Percentiles rank a stretch among this genome's conserved stretches.
These are phyloP conservation scores for Sinocyclocheilus anophthalmus DNA, from an alignment of 2,113 vertebrate genomes.

Conservation along the genomic window DNA sequence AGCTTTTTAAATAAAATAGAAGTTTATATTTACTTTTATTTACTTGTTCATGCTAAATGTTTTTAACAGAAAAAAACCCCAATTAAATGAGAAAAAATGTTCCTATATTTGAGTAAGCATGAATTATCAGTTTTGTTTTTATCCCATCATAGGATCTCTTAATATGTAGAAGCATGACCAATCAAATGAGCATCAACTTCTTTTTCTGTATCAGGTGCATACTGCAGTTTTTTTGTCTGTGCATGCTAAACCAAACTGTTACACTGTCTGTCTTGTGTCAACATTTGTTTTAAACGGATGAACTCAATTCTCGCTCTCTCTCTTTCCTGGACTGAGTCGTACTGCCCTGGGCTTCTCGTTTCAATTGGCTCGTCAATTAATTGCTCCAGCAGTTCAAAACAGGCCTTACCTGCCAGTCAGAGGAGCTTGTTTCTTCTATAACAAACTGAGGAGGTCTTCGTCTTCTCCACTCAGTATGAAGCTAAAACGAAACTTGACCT, in stretches of 20 bases:
- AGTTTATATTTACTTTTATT: too few relatives aligned
- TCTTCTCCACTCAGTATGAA: slow-evolving; percentile 57
- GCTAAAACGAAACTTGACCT: slow-evolving; percentile 63
- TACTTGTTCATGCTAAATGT: too few relatives aligned
- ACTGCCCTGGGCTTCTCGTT: slow-evolving; percentile 6
- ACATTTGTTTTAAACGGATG: slow-evolving; percentile 5
- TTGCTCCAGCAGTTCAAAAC: slow-evolving; percentile 68
- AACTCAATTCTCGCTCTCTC: not conserved
- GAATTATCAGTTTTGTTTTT: not conserved
- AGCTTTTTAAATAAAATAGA: too few relatives aligned
- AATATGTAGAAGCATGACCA: too few relatives aligned
- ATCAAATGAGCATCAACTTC: not conserved
- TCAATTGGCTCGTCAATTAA: slow-evolving; percentile 70
- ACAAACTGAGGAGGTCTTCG: slow-evolving; percentile 60
- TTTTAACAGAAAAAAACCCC: too few relatives aligned
- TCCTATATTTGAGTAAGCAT: too few relatives aligned
- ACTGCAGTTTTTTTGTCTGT: not conserved
- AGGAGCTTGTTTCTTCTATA: slow-evolving; percentile 61
- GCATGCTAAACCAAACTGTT: not conserved
- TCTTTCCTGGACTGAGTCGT: slow-evolving; percentile 4
- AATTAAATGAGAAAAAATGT: too few relatives aligned
- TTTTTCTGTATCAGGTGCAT: not conserved
- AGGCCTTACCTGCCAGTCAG: slow-evolving; percentile 70
- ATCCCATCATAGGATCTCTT: not conserved
- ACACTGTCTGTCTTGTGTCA: not conserved